A percentile compares a stretch with the other conserved stretches of the same genome.
These are phyloP conservation scores for Nemurella pictetii DNA, from an alignment of 2,888 invertebrate species.

Conservation along the genomic window DNA sequence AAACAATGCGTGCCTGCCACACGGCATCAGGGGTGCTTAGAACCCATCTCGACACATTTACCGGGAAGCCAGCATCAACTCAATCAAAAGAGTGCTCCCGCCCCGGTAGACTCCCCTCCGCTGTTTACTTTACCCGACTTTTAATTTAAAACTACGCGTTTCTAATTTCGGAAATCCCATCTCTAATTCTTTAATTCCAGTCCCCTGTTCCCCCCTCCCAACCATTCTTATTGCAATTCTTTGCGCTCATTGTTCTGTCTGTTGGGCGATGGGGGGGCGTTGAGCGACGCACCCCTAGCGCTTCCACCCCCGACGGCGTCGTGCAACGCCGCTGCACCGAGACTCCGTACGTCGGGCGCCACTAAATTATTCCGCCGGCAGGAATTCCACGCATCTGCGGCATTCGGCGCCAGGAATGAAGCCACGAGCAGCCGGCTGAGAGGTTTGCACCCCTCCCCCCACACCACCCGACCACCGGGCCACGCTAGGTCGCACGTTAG, in stretches of 20 bases:
- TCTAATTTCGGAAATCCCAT: not conserved
- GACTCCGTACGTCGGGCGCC: not conserved
- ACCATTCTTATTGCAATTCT: not conserved
- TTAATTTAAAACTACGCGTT: not conserved
- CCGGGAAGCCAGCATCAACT: too few species aligned
- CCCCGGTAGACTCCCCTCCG: not conserved
- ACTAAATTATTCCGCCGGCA: conserved; percentile 29
- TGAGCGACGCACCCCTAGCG: too few species aligned
- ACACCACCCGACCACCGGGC: not conserved
- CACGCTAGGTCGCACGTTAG: not conserved
- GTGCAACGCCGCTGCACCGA: not conserved
- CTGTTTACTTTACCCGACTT: not conserved
- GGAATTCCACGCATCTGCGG: conserved; percentile 36
- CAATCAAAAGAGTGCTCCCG: too few species aligned
- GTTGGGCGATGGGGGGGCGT: too few species aligned
- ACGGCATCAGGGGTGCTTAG: too few species aligned
- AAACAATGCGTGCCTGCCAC: too few species aligned
- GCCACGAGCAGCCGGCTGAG: not conserved
- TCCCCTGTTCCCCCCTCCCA: not conserved
- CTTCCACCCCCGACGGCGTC: not conserved
- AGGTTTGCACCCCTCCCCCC: not conserved
- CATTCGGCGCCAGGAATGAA: too few species aligned
- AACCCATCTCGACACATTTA: too few species aligned
- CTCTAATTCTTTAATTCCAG: conserved; percentile 8
- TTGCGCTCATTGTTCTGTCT: not conserved